Conservation (phyloP, 2,888 invertebrate species). For the Lumbricus terrestris region DNA sequence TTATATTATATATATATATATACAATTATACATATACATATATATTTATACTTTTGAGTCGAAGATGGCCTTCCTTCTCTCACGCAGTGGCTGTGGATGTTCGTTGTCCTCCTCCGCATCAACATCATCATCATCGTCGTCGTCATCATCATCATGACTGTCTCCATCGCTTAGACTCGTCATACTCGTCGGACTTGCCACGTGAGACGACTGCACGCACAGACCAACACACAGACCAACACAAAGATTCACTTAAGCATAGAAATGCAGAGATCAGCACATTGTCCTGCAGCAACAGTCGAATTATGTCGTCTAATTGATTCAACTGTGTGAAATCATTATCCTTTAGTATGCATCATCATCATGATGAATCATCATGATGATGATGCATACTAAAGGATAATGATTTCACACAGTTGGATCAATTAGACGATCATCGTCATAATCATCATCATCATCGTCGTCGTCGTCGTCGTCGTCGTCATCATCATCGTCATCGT, state of each 20-base stretch:
- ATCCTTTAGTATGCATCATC: not conserved
- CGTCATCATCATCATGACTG: constrained; percentile 15
- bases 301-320: not conserved
- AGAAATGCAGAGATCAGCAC: not conserved
- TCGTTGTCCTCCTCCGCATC: constrained; percentile 23
- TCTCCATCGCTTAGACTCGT: constrained; percentile 11
- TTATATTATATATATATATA: no score
- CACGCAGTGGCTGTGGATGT: constrained; percentile 12
- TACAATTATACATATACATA: no score
- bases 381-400: not conserved
- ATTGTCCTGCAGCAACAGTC: no score
- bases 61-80: not conserved
- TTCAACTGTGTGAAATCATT: not conserved
- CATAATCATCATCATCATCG: constrained; percentile 15
- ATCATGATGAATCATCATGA: no score
- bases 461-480: constrained; percentile 11
- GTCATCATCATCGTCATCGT: constrained; percentile 17
- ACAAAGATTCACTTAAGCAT: not conserved
- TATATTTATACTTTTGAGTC: not conserved
- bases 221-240: not conserved
- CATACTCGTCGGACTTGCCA: not conserved
- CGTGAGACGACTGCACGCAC: constrained; percentile 6
- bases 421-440: not conserved
- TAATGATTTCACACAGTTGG: not conserved
- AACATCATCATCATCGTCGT: constrained; percentile 6